phyloP scores from a whole-genome alignment of 2,113 vertebrate genomes.

The Sphyrna mokarran region DNA sequence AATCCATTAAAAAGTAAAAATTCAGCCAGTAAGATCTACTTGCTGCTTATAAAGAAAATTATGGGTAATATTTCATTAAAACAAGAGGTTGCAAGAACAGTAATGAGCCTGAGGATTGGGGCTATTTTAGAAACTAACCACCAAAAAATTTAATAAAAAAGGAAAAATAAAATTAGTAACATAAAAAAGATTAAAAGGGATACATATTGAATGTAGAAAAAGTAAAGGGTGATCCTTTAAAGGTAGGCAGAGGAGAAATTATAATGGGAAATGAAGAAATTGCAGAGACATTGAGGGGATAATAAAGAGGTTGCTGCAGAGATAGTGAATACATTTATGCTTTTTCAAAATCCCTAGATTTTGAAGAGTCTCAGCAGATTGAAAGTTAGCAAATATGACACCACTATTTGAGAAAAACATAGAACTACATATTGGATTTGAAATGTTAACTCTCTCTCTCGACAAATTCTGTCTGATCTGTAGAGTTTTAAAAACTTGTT shows the following conservation, averaged over 20 bases:
- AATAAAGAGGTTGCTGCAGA: background rate
- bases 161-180: too few species aligned
- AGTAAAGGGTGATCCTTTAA: background rate
- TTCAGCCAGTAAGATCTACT: background rate
- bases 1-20: background rate
- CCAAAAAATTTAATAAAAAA: background rate
- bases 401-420: background rate
- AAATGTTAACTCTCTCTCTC: too few species aligned
- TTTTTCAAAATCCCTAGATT: background rate
- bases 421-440: too few species aligned
- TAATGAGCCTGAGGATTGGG: background rate
- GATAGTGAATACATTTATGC: background rate
- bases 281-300: background rate
- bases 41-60: background rate
- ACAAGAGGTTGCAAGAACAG: background rate
- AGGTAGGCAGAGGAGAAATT: background rate
- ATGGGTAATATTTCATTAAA: background rate
- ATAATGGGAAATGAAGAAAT: background rate
- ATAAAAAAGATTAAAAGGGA: too few species aligned
- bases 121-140: background rate
- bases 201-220: background rate
- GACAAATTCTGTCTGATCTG: too few species aligned
- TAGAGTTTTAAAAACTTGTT: too few species aligned
- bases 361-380: too few species aligned
- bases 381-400: background rate